Conservation (phyloP, 2,797 vertebrate species). For the Cyclopterus lumpus region DNA sequence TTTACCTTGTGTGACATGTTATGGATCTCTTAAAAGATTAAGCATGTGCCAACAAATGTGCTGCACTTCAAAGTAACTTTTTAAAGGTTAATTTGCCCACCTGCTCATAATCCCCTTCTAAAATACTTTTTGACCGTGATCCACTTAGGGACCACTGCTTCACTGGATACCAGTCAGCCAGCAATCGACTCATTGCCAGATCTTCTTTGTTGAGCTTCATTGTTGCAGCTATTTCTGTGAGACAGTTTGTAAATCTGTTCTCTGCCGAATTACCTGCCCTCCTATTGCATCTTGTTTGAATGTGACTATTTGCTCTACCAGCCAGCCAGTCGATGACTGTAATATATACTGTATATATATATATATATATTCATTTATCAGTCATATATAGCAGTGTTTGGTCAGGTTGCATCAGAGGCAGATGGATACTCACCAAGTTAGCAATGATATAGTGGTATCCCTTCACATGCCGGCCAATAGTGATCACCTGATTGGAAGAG, state of each 20-base stretch:
- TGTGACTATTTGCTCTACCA: neutral
- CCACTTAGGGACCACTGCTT: neutral
- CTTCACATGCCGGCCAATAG: constrained; percentile 96
- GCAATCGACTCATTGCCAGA: neutral
- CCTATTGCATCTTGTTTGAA: neutral
- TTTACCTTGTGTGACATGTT: neutral
- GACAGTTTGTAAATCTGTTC: neutral
- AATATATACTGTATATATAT: neutral
- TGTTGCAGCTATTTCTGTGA: neutral
- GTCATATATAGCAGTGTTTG: neutral
- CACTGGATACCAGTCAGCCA: neutral
- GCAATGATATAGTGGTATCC: constrained; percentile 98
- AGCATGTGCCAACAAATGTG: too few species aligned
- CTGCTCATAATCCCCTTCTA: neutral
- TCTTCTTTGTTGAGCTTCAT: neutral
- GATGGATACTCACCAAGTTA: constrained; percentile 84
- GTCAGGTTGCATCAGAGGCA: neutral
- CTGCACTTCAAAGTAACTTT: neutral
- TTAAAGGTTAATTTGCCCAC: neutral
- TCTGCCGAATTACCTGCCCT: neutral
- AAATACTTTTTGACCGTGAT: neutral
- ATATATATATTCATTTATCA: neutral
- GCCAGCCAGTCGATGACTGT: neutral
- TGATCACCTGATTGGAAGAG: constrained; percentile 90
- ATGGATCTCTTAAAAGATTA: neutral